These are phyloP conservation scores for Microtus oregoni DNA, from an alignment of 2,113 vertebrate species.

Conservation along the genomic window DNA sequence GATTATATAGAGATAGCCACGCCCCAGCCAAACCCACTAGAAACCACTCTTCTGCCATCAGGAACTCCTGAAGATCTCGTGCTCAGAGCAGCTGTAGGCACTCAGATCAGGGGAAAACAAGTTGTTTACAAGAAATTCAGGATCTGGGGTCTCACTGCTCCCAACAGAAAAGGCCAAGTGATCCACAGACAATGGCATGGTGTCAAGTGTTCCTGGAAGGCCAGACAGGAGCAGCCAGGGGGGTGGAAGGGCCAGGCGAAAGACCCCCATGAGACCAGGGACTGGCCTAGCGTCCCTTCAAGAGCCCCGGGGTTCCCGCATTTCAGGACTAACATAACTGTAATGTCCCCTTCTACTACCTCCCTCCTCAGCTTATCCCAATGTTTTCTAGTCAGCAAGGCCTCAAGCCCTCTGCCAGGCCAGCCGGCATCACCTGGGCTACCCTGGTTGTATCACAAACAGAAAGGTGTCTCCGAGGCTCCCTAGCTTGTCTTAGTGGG, in stretches of 20 bases:
- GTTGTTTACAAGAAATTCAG: too few species aligned
- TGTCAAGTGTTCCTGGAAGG: not conserved
- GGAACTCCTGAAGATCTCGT: too few species aligned
- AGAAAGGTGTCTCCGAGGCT: not conserved
- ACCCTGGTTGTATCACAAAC: not conserved
- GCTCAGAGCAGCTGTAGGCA: too few species aligned
- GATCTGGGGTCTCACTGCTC: too few species aligned
- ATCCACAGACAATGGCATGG: not conserved
- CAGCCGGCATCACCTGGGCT: not conserved
- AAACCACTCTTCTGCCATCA: too few species aligned
- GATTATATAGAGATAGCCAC: too few species aligned
- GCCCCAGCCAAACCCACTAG: too few species aligned
- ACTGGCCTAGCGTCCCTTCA: not conserved
- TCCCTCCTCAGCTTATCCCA: not conserved
- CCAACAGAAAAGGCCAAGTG: too few species aligned
- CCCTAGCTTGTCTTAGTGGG: not conserved
- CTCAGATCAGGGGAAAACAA: too few species aligned
- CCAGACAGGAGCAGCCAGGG: not conserved
- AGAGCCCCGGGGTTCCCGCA: not conserved
- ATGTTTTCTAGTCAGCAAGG: not conserved
- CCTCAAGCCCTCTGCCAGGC: not conserved
- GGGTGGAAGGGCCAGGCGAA: not conserved
- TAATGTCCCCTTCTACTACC: too few species aligned
- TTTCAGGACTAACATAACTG: not conserved
- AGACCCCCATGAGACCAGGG: not conserved